Evolutionary conservation across 2,888 invertebrate species (phyloP), one percentile per base, ranked within the genome.

Genomic region (Hypsopygia costalis): DNA sequence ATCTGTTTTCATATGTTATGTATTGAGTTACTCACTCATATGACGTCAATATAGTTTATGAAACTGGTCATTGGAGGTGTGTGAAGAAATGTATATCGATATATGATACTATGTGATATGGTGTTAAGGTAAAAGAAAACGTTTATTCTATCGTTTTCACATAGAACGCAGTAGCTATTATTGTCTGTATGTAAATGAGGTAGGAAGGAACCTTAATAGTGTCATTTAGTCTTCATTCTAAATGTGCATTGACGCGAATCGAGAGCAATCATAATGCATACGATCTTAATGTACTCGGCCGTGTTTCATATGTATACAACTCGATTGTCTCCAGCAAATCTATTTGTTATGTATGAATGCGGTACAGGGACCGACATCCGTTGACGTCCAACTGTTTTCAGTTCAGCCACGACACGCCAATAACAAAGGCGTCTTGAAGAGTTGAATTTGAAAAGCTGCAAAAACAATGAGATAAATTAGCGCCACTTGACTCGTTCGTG

Each of bases 321-420:
- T 59, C 58, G 61, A 74, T 77, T 79, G 76, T 79, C 74, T 74
- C 58, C 63, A 60, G 54, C 61, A 61, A 61, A 61, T 67, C 60
- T 69, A 77, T 74, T 80, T 79, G 77, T 75, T 80, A 74, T 76
- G 73, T 75, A 79, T 81, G 72, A 76, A 76, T 74, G 69, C 67
- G 51, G 55, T 52, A 61, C 63, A 64, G 64, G 64, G 60, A 55
- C 57, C 57, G 70, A 75, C 73, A 80, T 80, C 81, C 80, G 80
- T 68, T 81, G 78, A 76, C 80, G 76, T 77, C 58, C 69, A 60
- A 62, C 67, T 78, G 79, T 80, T 81, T 83, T 83, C 80, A 81
- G 81, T 81, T 71, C 54, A 62, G 55, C 65, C 66, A 69, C 66
- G 70, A 61, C 67, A 58, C 58, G 58, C 57, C 67, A 58, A 62